Evolutionary conservation across 2,888 invertebrate species (phyloP), one percentile per base, ranked within the genome.

Genomic region (Phortica okadai): DNA sequence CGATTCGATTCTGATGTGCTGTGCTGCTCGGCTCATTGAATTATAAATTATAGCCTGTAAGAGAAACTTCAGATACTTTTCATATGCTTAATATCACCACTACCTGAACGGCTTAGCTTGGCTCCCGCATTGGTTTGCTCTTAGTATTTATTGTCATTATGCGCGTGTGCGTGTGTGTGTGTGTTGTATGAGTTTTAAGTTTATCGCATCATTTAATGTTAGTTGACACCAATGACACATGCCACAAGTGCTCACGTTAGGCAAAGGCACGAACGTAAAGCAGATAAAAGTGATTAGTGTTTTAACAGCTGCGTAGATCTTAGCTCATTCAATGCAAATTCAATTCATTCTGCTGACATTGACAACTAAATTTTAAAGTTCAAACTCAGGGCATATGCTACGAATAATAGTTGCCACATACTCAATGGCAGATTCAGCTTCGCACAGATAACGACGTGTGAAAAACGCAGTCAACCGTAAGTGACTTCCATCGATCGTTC

Each of bases 401-500:
- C 8, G 11, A 33, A 64, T 33, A 64, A 8, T 14, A 69, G 42
- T 75, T 75, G 74, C 75, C 74, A 74, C 74, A 73, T 78, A 54
- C 75, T 44, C 59, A 8, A 50, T 6, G 8, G 14, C 14, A 11
- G 2, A 50, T 6, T 6, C 50, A 8, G 2, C 8, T 14, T 14
- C 72, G 69, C 56, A 64, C 45, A 54, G 62, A 80, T 70, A 67
- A 77, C 70, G 79, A 85, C 87, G 88, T 85, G 85, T 81, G 85
- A 85, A 85, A 87, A 85, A 85, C 33, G 67, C 85, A 85, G 79
- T 88, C 78, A 85, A 81, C 84, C 88, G 85, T 85, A 85, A 88
- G 83, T 85, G 85, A 84, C 54, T 72, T 70, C 64, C 73, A 77
- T 14, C 64, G 64, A 54, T n/a, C 54, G 11, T n/a, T 54, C 42